Conservation (phyloP, 2,113 vertebrate genomes). For the Equus przewalskii region DNA sequence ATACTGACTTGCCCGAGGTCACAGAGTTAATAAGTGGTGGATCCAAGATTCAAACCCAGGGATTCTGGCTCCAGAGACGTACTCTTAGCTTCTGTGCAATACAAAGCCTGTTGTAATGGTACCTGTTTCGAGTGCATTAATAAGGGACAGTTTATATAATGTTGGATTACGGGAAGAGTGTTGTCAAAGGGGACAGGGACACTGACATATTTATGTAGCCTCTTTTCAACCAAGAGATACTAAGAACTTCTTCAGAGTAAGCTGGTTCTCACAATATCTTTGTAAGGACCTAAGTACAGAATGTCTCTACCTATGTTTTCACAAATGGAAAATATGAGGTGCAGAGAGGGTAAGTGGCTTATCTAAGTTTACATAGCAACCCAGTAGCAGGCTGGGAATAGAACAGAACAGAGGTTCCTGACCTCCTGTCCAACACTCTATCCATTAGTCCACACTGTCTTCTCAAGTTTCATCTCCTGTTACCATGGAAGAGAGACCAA, state of each 20-base stretch:
- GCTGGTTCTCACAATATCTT: constrained; percentile 36
- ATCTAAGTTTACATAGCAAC: constrained; percentile 74
- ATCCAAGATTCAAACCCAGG: not conserved
- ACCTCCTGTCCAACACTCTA: constrained; percentile 47
- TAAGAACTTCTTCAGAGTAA: not conserved
- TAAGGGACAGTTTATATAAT: not conserved
- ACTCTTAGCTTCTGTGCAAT: not conserved
- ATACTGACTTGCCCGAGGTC: not conserved
- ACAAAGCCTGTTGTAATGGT: rapidly evolving
- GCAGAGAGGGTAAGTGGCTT: constrained; percentile 37
- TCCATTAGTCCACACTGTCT: constrained; percentile 57
- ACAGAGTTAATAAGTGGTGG: not conserved
- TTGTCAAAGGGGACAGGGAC: not conserved
- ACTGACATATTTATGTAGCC: not conserved
- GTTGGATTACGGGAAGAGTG: not conserved
- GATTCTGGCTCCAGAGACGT: not conserved
- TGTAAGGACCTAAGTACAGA: constrained; percentile 33
- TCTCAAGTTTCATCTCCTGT: constrained; percentile 67
- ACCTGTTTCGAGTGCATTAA: not conserved
- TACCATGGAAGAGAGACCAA: constrained; percentile 57
- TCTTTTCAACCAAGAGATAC: constrained; percentile 28
- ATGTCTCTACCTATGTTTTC: constrained; percentile 71
- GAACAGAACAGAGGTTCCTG: constrained; percentile 61
- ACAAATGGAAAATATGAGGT: constrained; percentile 66
- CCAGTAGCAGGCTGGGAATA: constrained; percentile 71